These are phyloP conservation scores for Tringa solitaria DNA, from an alignment of 2,113 vertebrate genomes.

Conservation along the genomic window DNA sequence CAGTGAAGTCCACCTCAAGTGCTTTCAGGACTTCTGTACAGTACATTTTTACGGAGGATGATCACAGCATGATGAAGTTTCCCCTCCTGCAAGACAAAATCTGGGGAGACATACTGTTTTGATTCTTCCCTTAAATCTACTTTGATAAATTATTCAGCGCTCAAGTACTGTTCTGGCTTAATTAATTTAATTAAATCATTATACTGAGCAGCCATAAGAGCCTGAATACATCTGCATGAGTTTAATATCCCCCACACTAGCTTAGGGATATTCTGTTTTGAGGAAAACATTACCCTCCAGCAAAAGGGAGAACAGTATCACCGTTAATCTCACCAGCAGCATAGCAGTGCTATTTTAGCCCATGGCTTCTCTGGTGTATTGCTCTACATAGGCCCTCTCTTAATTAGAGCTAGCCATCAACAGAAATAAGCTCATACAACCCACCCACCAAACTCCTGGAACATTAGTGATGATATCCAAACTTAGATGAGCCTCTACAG, in stretches of 20 bases:
- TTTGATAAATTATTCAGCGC: slow-evolving; percentile 55
- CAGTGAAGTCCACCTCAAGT: neutral
- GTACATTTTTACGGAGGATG: neutral
- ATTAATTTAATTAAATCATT: slow-evolving; percentile 63
- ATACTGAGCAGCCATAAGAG: slow-evolving; percentile 23
- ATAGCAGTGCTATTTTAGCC: neutral
- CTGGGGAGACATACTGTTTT: neutral
- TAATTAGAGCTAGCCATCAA: neutral
- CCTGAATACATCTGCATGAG: slow-evolving; percentile 36
- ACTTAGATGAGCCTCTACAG: neutral
- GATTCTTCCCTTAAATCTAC: slow-evolving; percentile 15
- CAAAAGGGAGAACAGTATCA: neutral
- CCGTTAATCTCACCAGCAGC: neutral
- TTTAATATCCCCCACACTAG: neutral
- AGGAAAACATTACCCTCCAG: slow-evolving; percentile 23
- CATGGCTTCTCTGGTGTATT: neutral
- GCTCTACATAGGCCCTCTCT: neutral
- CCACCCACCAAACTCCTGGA: neutral
- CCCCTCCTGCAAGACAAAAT: neutral
- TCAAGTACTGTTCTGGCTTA: slow-evolving; percentile 40
- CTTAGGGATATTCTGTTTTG: slow-evolving; percentile 1
- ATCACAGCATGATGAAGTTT: neutral
- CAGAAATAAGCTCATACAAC: neutral
- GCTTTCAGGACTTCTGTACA: neutral
- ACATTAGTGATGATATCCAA: neutral